phyloP scores from a whole-genome alignment of 2,888 invertebrate genomes.

The Rhaphigaster nebulosa region DNA sequence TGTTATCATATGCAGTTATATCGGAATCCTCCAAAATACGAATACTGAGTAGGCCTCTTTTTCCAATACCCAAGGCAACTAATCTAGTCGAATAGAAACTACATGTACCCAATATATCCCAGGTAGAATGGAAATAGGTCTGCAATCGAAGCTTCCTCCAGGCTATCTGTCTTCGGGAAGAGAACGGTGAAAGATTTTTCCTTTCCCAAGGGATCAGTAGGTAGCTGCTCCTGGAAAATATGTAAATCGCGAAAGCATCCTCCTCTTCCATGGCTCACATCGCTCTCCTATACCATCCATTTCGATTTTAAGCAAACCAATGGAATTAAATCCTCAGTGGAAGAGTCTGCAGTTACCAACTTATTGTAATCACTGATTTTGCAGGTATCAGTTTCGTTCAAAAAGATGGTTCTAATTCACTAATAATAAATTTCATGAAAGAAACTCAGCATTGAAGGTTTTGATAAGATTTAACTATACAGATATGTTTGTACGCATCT shows the following conservation, averaged over 20 bases:
- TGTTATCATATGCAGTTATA: too few relatives aligned
- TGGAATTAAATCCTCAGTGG: not conserved
- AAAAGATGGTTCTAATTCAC: not conserved
- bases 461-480: not conserved
- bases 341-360: not conserved
- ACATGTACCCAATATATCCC: not conserved
- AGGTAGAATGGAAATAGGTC: conserved; percentile 24
- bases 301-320: not conserved
- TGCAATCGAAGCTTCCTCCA: conserved; percentile 1
- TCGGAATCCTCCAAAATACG: too few relatives aligned
- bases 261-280: not conserved
- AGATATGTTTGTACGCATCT: not conserved
- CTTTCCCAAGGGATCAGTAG: not conserved
- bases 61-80: not conserved
- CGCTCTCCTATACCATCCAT: not conserved
- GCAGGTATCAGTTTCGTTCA: too few relatives aligned
- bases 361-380: too few relatives aligned
- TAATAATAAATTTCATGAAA: not conserved
- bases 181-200: conserved; percentile 34
- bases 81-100: conserved; percentile 17
- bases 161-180: conserved; percentile 6
- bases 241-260: not conserved
- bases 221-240: conserved; percentile 30
- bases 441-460: not conserved
- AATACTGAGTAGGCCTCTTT: not conserved